These are phyloP conservation scores for Ctenopoma kingsleyae DNA, from an alignment of 2,797 vertebrate genomes.

Conservation along the genomic window DNA sequence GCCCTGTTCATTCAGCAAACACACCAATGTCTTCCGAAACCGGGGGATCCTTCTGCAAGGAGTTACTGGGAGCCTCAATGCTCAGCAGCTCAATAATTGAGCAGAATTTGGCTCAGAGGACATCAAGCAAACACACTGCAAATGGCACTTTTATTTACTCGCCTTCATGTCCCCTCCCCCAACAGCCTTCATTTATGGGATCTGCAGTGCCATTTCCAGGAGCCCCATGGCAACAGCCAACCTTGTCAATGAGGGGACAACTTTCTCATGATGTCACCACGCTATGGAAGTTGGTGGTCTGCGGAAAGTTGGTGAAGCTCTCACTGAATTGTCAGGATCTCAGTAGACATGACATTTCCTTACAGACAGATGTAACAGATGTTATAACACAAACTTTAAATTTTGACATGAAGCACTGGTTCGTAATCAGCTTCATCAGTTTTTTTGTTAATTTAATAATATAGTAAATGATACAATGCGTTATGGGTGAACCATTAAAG, in stretches of 20 bases:
- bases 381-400: neutral
- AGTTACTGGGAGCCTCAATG: conserved; percentile 35
- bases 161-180: conserved; percentile 60
- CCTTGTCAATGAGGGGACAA: conserved; percentile 73
- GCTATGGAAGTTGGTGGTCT: conserved; percentile 44
- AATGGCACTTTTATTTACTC: conserved; percentile 83
- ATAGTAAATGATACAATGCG: neutral
- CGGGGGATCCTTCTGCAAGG: conserved; percentile 42
- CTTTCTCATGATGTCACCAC: conserved; percentile 87
- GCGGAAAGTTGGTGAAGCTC: conserved; percentile 31
- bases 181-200: conserved; percentile 75
- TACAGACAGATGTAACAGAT: neutral
- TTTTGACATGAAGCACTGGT: neutral
- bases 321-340: conserved; percentile 15
- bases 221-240: conserved; percentile 81
- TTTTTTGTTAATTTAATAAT: conserved; percentile 1
- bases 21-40: conserved; percentile 47
- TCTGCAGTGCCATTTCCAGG: conserved; percentile 72
- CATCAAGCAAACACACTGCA: conserved; percentile 80
- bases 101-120: conserved; percentile 67
- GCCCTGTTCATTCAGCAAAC: conserved; percentile 68
- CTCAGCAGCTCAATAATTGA: conserved; percentile 64
- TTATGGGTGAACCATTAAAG: neutral
- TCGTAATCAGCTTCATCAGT: neutral
- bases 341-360: conserved; percentile 9